phyloP scores from a whole-genome alignment of 2,888 invertebrate genomes.

The Apantesis nais region DNA sequence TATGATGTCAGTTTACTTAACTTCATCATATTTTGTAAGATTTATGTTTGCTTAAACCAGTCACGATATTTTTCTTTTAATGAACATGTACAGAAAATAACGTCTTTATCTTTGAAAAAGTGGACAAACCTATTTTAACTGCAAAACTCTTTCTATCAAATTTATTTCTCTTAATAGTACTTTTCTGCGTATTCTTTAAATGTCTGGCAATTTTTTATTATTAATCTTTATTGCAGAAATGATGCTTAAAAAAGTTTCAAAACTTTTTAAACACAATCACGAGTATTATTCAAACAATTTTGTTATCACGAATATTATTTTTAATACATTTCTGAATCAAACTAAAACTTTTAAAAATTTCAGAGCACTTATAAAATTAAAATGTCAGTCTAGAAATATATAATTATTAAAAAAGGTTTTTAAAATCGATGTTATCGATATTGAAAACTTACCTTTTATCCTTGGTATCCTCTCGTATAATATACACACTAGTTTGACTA shows the following conservation, averaged over 20 bases:
- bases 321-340: not conserved
- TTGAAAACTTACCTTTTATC: slow-evolving; percentile 29
- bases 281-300: not conserved
- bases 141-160: no score
- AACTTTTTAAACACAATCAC: not conserved
- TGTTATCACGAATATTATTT: not conserved
- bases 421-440: no score
- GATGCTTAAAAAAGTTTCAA: not conserved
- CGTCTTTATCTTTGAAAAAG: no score
- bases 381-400: not conserved
- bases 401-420: not conserved
- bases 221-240: not conserved
- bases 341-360: not conserved
- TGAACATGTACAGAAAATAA: no score
- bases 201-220: no score
- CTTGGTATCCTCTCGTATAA: slow-evolving; percentile 13
- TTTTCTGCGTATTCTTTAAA: no score
- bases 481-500: slow-evolving; percentile 19
- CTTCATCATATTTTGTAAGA: no score
- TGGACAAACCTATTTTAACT: no score
- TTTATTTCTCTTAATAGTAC: no score
- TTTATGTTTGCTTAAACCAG: no score
- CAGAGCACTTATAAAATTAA: not conserved
- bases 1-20: no score
- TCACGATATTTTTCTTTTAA: no score